Base-by-base conservation (phyloP, 2,888 invertebrate species). In the Phyllotreta striolata region DNA sequence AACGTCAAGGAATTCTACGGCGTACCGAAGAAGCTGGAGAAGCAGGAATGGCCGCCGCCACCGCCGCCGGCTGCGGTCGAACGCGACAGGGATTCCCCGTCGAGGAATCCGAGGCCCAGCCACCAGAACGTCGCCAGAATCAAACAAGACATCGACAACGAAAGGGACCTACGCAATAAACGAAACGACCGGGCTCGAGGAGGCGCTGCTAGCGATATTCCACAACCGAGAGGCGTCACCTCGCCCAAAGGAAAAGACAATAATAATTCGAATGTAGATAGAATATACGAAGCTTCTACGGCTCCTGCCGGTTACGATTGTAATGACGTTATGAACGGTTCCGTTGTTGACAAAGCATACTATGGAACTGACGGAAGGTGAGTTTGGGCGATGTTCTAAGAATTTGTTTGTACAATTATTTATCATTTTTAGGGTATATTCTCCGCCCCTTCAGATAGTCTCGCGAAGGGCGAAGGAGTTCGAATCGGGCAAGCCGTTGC, bases 1-100 rank as follows among this genome's bases (percentile, higher is more conserved):
- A 67, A 67, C 47, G 51, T 43, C 65, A 85, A 88, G 55, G 91
- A 91, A 78, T 91, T 91, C 78, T 92, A 92, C 74, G 88, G 91
- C n/a, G 85, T 90, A 75, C 91, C 92, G 14, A 91, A 91, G 77
- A 91, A 90, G 76, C 81, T 92, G 66, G 89, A 89, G 72, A 88
- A 88, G 71, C 88, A 71, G 66, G 85, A 88, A 43, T 90, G 90
- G 90, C 91, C 91, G 0, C 91, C 91, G 73, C 24, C 24, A 89
- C 91, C 91, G 0, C 91, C 91, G 73, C 24, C 24, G 24, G 24
- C 24, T 4, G 24, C 91, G 73, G 85, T 58, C 56, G 70, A 74
- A 78, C 41, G 59, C 37, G 64, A 61, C 13, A 85, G 78, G 81
- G 84, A 81, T 80, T 84, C 82, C 77, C 85, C 82, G 6, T 77